Conservation (phyloP, 2,888 invertebrate species). For the Aphodius granarius region DNA sequence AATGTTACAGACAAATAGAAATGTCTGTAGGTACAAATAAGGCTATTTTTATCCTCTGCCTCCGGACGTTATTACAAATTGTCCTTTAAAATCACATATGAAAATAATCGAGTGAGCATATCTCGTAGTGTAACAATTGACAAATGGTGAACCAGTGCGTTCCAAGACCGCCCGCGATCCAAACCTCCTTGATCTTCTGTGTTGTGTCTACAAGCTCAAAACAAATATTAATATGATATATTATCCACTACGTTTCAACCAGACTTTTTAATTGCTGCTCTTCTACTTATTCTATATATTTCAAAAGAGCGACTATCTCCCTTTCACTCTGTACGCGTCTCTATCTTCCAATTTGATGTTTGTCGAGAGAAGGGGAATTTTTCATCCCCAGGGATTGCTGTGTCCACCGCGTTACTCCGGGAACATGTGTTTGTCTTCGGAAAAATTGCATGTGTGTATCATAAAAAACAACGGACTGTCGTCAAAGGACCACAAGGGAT, state of each 20-base stretch:
- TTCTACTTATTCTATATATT: neutral
- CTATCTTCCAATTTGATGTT: neutral
- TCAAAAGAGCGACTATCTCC: neutral
- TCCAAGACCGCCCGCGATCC: conserved; percentile 31
- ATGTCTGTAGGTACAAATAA: conserved; percentile 17
- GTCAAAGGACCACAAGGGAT: neutral
- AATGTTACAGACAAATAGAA: neutral
- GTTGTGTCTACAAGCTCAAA: neutral
- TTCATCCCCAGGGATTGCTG: neutral
- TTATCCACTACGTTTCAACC: neutral
- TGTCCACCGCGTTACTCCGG: neutral
- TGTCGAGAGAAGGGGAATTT: neutral
- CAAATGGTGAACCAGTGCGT: conserved; percentile 38
- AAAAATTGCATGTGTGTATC: neutral
- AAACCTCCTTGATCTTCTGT: neutral
- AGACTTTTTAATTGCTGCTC: neutral
- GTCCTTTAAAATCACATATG: conserved; percentile 26
- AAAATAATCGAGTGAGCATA: conserved; percentile 24
- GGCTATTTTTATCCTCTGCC: conserved; percentile 23
- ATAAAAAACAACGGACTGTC: neutral
- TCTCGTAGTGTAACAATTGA: conserved; percentile 33
- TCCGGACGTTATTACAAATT: conserved; percentile 17
- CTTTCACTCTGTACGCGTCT: no score
- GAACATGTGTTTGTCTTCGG: neutral
- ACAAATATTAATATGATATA: neutral